Base-by-base conservation (phyloP, 2,797 vertebrate species). In the Acanthurus lineatus region DNA sequence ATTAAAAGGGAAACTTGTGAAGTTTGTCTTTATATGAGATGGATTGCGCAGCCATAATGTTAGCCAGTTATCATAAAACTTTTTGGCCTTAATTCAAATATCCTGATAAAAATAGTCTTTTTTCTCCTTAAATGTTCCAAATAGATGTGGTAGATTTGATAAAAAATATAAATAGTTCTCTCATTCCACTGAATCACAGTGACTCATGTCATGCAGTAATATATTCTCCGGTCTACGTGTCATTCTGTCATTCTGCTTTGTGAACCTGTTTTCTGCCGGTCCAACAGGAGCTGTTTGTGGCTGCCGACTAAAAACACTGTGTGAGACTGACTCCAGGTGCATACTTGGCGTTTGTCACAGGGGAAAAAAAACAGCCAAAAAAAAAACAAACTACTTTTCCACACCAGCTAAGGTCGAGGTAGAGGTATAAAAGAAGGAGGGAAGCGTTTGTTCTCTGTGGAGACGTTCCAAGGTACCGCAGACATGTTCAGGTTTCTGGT, bases 401-500 rank as follows among this genome's bases (percentile, higher is more conserved):
- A 16, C 38, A 25, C 25, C 42, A 0, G 45, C 14, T 79, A 88
- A 90, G 90, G 88, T 88, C 56, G 35, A n/a, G 28, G 2, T 42
- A 52, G 1, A 44, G 65, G 42, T 88, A 93, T 92, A 93, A 93
- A 92, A 90, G 80, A 35, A 51, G 9, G 42, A n/a, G 51, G 57
- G 49, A 28, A 32, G 54, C 8, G 2, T 32, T 70, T 5, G 2
- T 17, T 71, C 67, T 6, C 52, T 35, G 62, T 49, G 76, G 74
- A 87, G 72, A 71, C 17, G 0, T 74, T 82, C 22, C 25, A 81
- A 87, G 68, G 0, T 28, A 32, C 28, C 5, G 76, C 86, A 94
- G 60, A 83, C 90, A 96, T 95, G 94, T 80, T 96, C 79, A 93
- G 87, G 84, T 90, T 93, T 85, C 81, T 95, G 32, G 60, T 95